Evolutionary conservation across 2,797 vertebrate species (phyloP).

Genomic region (Falco cherrug): DNA sequence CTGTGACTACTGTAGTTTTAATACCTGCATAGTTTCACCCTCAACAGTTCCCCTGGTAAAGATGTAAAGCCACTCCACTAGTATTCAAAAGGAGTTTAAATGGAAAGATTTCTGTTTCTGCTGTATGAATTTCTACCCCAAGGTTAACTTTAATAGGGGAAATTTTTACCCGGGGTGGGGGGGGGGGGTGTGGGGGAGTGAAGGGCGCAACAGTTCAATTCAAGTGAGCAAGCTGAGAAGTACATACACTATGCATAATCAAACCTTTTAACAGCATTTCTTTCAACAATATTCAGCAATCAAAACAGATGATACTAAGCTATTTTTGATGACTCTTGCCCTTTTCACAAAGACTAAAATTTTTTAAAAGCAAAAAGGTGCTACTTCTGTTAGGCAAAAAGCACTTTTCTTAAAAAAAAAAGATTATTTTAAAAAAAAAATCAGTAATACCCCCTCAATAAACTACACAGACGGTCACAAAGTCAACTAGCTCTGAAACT

Average conservation of each 20-base stretch:
- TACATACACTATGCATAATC: background rate
- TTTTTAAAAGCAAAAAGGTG: background rate
- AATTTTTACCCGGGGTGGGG: background rate
- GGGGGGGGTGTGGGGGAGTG: background rate
- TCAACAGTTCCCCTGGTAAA: background rate
- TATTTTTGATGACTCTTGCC: background rate
- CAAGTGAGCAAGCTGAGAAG: constrained; percentile 4
- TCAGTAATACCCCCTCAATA: background rate
- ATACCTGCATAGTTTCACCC: background rate
- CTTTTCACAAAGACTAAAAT: background rate
- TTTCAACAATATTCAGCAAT: background rate
- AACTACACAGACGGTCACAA: background rate
- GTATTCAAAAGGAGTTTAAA: background rate
- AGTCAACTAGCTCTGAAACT: background rate
- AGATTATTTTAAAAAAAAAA: background rate
- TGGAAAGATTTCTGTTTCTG: background rate
- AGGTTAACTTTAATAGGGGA: background rate
- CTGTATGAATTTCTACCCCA: background rate
- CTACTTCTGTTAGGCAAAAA: background rate
- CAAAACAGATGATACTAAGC: background rate
- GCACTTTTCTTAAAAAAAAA: background rate
- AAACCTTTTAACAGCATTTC: background rate
- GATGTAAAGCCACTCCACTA: background rate
- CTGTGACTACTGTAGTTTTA: background rate
- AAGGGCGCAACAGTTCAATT: background rate